Evolutionary conservation across 2,797 vertebrate species (phyloP), one percentile per base, ranked within the genome.

Genomic region (Tangara arthus): DNA sequence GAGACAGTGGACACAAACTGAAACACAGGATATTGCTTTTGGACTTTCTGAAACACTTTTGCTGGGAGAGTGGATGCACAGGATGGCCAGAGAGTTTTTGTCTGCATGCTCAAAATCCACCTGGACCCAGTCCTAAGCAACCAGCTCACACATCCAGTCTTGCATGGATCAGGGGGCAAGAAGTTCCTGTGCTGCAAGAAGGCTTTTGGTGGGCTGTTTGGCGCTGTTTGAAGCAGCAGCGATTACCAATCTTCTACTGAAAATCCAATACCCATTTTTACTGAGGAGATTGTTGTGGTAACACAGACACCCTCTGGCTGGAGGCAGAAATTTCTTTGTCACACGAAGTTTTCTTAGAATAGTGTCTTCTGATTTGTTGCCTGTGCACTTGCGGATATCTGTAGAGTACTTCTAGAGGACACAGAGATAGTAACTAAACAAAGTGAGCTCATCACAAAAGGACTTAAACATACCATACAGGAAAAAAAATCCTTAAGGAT

Each of bases 131-230:
- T 14, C 42, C 50, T 79, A 46, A 78, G 37, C 30, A 70, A 21
- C 8, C n/a, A 82, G 39, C 15, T 47, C 30, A 24, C 23, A 32
- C 9, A 46, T 34, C 30, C 50, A 12, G 42, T 49, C 26, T 70
- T 30, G 26, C 26, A 35, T 20, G 23, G 28, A 56, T 20, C 1
- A 3, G 12, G 18, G 18, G 30, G 13, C 9, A 83, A 70, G 27
- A 73, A 42, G 8, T 19, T 49, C 6, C 21, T 44, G 26, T 47
- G 22, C 42, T 77, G 28, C 41, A 80, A 16, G 16, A 19, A 28
- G 26, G 9, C 32, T 57, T 8, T 11, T 0, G 1, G 57, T 16
- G 6, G 7, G 32, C 17, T 64, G 32, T 46, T 66, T 23, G 26
- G 23, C 49, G 35, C 30, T 68, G 11, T 34, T 75, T 37, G n/a